Evolutionary conservation across 1,140 invertebrate genomes (phyloP), one percentile per base, ranked within the genome.

Genomic region (Pentalonia nigronervosa): DNA sequence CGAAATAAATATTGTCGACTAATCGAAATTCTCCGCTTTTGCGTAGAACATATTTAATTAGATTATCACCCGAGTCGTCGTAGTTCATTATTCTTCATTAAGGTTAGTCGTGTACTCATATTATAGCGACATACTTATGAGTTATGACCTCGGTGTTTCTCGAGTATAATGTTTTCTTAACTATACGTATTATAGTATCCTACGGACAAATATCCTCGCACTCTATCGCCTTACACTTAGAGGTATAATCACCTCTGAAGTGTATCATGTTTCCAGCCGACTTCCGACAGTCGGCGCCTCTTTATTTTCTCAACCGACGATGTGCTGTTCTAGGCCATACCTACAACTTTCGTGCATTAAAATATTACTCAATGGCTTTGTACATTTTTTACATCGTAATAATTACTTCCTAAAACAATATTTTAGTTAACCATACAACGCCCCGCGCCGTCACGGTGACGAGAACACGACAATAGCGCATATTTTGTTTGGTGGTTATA

Each of bases 211-310:
- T 48, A 87, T n/a, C 23, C 6, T 2, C 41, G 4, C 48, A 89
- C 34, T 56, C 34, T 56, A 41, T 25, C 50, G 48, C 1, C 7
- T 56, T 56, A 89, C 34, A 41, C 50, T 8, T 7, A 7, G 7
- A 48, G 14, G 36, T 41, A 36, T 56, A 17, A 41, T 56, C 34
- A 89, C 23, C 9, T 56, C 34, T 56, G 88, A 89, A 89, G 88
- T 89, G 50, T 89, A 89, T 89, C 88, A 56, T 14, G 88, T 89
- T 89, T 89, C 88, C 88, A 53, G 34, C 23, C 14, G 34, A 89
- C 50, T 89, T 56, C 88, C 88, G 60, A 76, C 60, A n/a, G 60
- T 17, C 30, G 50, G 8, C 48, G 14, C 11, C n/a, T 89, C 88
- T 36, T 56, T 89, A 89, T 89, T 36, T 56, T 36, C 50, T 56